Conservation (phyloP, 2,113 vertebrate species). For the Mus pahari region DNA sequence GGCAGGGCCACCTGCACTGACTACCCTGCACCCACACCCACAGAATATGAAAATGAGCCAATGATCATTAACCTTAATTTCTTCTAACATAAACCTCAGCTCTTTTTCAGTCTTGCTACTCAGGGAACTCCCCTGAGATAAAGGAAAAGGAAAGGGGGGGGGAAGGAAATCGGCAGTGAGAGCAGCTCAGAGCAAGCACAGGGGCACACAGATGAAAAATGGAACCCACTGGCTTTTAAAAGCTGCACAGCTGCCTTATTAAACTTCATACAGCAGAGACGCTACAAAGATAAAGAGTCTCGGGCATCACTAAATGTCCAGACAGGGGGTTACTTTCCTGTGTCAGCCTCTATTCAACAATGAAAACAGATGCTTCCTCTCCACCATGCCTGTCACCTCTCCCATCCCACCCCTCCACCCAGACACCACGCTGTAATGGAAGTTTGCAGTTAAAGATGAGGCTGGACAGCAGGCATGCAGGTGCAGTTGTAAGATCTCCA, state of each 20-base stretch:
- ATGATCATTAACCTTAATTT: conserved; percentile 91
- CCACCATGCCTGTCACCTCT: not conserved
- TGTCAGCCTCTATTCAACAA: conserved; percentile 47
- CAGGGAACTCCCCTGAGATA: conserved; percentile 82
- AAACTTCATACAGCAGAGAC: conserved; percentile 79
- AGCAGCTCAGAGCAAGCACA: not conserved
- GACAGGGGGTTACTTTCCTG: conserved; percentile 66
- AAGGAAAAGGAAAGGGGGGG: not conserved
- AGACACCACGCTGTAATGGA: conserved; percentile 72
- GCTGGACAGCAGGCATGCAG: conserved; percentile 82
- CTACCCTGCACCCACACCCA: conserved; percentile 91
- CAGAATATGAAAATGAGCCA: conserved; percentile 90
- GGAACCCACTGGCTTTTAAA: conserved; percentile 68
- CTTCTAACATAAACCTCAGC: conserved; percentile 88
- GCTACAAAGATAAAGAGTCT: conserved; percentile 80
- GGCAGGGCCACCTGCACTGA: conserved; percentile 91
- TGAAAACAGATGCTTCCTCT: conserved; percentile 70
- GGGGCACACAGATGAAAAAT: conserved; percentile 68
- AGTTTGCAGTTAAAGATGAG: conserved; percentile 80
- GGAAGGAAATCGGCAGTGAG: conserved; percentile 57
- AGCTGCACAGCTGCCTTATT: conserved; percentile 82
- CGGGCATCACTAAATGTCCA: conserved; percentile 67
- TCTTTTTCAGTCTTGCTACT: conserved; percentile 82
- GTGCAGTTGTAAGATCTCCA: conserved; percentile 72
- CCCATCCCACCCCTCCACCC: not conserved